A percentile compares a stretch with the other conserved stretches of the same genome.
These are phyloP conservation scores for Sebastes vulpes DNA, from an alignment of 2,797 vertebrate species.

Conservation along the genomic window DNA sequence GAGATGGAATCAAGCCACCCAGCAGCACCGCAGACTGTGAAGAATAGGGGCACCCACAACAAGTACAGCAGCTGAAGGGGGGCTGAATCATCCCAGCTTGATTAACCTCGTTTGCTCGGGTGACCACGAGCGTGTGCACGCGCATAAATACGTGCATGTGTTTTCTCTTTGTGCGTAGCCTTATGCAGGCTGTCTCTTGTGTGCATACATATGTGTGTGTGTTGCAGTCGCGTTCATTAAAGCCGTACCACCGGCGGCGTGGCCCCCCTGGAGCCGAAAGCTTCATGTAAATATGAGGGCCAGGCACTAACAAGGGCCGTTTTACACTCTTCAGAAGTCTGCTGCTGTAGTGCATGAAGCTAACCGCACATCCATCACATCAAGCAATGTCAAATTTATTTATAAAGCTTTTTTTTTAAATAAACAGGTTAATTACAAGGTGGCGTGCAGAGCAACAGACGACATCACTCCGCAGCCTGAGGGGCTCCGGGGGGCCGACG, in stretches of 20 bases:
- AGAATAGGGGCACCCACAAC: background rate
- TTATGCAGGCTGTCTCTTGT: background rate
- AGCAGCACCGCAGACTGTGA: background rate
- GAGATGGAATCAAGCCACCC: background rate
- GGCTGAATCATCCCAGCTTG: constrained; percentile 36
- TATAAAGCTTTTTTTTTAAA: constrained; percentile 35
- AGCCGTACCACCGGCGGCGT: background rate
- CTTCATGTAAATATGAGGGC: constrained; percentile 30
- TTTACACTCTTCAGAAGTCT: constrained; percentile 24
- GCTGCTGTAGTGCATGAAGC: background rate
- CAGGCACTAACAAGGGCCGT: background rate
- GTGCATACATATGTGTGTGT: background rate
- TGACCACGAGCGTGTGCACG: constrained; percentile 41
- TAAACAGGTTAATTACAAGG: constrained; percentile 64
- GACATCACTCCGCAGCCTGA: constrained; percentile 11
- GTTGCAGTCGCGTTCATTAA: constrained; percentile 22
- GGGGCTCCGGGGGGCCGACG: background rate
- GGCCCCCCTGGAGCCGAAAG: constrained; percentile 26
- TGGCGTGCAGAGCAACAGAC: constrained; percentile 9
- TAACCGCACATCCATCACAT: constrained; percentile 58
- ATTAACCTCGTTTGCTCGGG: constrained; percentile 80
- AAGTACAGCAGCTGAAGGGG: background rate
- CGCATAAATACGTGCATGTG: background rate
- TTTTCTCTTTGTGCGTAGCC: constrained; percentile 20
- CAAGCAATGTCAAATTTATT: constrained; percentile 31